Evolutionary conservation across 2,797 vertebrate genomes (phyloP).

Genomic region (Astyanax mexicanus): DNA sequence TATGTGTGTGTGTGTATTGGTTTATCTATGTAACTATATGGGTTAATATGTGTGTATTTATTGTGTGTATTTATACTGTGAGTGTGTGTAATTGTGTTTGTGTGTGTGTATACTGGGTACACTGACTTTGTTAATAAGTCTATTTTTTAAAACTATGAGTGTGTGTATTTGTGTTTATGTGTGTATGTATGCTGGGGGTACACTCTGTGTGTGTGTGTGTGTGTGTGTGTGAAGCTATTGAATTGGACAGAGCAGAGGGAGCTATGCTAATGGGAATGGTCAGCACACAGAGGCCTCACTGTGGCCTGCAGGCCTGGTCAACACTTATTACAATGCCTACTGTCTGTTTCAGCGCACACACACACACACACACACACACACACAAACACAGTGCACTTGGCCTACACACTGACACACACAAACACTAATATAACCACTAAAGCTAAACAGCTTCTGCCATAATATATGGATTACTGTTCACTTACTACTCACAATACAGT

Average conservation of each 20-base stretch:
- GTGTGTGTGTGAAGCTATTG: conserved; percentile 60
- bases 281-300: conserved; percentile 37
- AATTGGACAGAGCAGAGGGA: conserved; percentile 56
- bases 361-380: conserved; percentile 16
- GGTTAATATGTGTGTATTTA: too few species aligned
- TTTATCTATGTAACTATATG: too few species aligned
- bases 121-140: too few species aligned
- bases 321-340: conserved; percentile 20
- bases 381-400: neutral
- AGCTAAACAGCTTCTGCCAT: too few species aligned
- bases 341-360: neutral
- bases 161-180: conserved; percentile 20
- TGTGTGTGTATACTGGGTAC: too few species aligned
- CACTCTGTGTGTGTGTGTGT: conserved; percentile 27
- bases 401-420: conserved; percentile 1
- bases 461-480: too few species aligned
- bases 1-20: too few species aligned
- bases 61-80: too few species aligned
- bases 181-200: conserved; percentile 38
- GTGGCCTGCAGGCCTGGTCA: conserved; percentile 64
- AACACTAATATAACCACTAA: conserved; percentile 13
- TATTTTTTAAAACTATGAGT: too few species aligned
- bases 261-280: conserved; percentile 62
- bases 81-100: too few species aligned
- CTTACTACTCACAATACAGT: too few species aligned